phyloP scores from a whole-genome alignment of 2,113 vertebrate genomes.

The Gasterosteus aculeatus region DNA sequence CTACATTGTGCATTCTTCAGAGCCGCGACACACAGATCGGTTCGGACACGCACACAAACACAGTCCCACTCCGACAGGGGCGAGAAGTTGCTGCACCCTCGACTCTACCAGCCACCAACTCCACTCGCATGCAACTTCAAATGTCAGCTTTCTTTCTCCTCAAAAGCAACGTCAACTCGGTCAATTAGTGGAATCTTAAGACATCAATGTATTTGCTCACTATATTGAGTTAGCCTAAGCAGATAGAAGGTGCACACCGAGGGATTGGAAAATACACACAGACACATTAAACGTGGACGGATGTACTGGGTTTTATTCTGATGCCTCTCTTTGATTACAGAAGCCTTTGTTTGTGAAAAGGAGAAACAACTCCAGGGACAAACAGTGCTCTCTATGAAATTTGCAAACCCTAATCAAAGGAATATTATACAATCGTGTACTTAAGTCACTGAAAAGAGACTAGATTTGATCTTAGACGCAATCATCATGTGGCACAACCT shows the following conservation, averaged over 20 bases:
- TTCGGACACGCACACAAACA: slow-evolving; percentile 68
- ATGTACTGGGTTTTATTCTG: neutral
- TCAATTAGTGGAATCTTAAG: slow-evolving; percentile 50
- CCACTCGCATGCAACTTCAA: slow-evolving; percentile 61
- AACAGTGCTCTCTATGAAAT: neutral
- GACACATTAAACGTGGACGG: slow-evolving; percentile 4
- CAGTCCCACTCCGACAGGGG: slow-evolving; percentile 40
- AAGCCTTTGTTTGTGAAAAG: neutral
- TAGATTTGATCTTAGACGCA: neutral
- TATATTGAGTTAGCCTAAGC: slow-evolving; percentile 31
- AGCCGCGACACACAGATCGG: slow-evolving; percentile 46
- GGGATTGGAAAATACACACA: neutral
- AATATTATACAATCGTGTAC: neutral
- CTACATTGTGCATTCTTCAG: slow-evolving; percentile 60
- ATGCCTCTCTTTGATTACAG: neutral
- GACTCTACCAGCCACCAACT: slow-evolving; percentile 58
- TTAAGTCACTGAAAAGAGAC: neutral
- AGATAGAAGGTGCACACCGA: slow-evolving; percentile 17
- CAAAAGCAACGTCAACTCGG: slow-evolving; percentile 60
- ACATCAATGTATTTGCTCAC: slow-evolving; percentile 59
- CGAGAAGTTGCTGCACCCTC: slow-evolving; percentile 45
- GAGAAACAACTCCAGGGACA: neutral
- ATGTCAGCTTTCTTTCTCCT: slow-evolving; percentile 67
- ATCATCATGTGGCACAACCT: neutral
- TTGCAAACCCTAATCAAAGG: neutral